These are phyloP conservation scores for Glaucopsyche alexis DNA, from an alignment of 2,888 invertebrate species.

Conservation along the genomic window DNA sequence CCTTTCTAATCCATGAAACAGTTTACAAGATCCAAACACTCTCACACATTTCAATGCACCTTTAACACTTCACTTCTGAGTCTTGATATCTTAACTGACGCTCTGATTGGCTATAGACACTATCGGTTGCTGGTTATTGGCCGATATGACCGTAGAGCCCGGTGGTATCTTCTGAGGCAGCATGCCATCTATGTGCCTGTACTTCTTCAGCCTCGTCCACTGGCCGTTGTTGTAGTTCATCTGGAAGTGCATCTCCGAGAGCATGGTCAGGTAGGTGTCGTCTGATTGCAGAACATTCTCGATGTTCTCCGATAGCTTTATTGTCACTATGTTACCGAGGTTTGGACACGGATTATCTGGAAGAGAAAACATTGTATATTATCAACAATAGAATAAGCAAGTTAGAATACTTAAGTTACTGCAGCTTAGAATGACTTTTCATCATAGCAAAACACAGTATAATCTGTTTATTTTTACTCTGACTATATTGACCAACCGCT, in stretches of 20 bases:
- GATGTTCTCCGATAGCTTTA: slow-evolving; percentile 94
- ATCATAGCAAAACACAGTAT: too few species aligned
- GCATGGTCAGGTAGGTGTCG: slow-evolving; percentile 88
- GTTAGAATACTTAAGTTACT: neutral
- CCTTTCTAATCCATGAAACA: neutral
- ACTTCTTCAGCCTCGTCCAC: slow-evolving; percentile 95
- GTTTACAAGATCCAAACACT: neutral
- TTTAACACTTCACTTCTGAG: slow-evolving; percentile 13
- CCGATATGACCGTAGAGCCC: slow-evolving; percentile 65
- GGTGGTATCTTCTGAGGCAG: slow-evolving; percentile 71
- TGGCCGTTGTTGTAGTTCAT: slow-evolving; percentile 99
- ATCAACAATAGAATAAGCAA: neutral
- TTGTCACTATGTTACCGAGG: slow-evolving; percentile 96
- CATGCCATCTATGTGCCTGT: slow-evolving; percentile 85
- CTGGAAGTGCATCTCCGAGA: slow-evolving; percentile 97
- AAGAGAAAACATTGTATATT: slow-evolving; percentile 41
- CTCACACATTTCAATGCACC: neutral
- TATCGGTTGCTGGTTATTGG: slow-evolving; percentile 66
- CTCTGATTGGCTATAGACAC: slow-evolving; percentile 72
- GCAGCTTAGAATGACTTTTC: too few species aligned
- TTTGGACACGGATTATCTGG: slow-evolving; percentile 98
- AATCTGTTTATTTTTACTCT: too few species aligned
- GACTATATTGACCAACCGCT: too few species aligned
- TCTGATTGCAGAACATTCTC: slow-evolving; percentile 93
- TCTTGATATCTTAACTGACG: slow-evolving; percentile 52